phyloP scores from a whole-genome alignment of 2,113 vertebrate species.

The Etia nguti region DNA sequence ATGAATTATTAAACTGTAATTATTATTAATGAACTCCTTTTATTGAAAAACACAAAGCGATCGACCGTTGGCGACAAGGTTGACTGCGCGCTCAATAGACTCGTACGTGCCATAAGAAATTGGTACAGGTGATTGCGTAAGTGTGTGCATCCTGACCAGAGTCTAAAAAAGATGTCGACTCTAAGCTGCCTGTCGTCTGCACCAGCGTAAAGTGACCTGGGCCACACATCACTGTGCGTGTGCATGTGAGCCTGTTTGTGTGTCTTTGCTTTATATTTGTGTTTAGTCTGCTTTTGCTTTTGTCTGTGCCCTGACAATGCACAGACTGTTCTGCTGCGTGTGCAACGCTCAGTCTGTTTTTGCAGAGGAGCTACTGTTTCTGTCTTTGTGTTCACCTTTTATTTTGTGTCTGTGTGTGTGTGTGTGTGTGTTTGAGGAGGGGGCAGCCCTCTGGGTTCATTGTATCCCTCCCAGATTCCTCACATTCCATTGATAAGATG shows the following conservation, averaged over 20 bases:
- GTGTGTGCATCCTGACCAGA: neutral
- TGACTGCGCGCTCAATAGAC: neutral
- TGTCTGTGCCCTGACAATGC: conserved; percentile 16
- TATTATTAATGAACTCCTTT: neutral
- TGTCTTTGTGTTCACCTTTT: conserved; percentile 32
- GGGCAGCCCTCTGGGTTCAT: conserved; percentile 28
- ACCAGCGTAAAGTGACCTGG: conserved; percentile 52
- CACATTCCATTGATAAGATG: conserved; percentile 62
- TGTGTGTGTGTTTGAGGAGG: conserved; percentile 13
- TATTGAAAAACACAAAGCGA: neutral
- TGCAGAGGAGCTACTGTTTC: conserved; percentile 23
- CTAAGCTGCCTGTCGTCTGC: conserved; percentile 14
- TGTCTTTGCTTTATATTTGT: conserved; percentile 14
- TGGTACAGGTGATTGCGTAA: neutral
- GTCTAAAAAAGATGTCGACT: conserved; percentile 42
- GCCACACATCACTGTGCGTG: neutral
- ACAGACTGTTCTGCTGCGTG: neutral
- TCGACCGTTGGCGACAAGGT: neutral
- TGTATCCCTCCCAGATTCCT: conserved; percentile 46
- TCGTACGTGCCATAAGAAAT: neutral
- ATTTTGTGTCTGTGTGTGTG: conserved; percentile 7
- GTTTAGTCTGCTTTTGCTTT: conserved; percentile 31
- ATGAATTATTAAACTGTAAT: neutral
- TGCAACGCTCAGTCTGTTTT: neutral
- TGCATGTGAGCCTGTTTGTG: neutral